phyloP scores from a whole-genome alignment of 64 coral and sea anemone species.

The Hydrozoanthus tunicans region DNA sequence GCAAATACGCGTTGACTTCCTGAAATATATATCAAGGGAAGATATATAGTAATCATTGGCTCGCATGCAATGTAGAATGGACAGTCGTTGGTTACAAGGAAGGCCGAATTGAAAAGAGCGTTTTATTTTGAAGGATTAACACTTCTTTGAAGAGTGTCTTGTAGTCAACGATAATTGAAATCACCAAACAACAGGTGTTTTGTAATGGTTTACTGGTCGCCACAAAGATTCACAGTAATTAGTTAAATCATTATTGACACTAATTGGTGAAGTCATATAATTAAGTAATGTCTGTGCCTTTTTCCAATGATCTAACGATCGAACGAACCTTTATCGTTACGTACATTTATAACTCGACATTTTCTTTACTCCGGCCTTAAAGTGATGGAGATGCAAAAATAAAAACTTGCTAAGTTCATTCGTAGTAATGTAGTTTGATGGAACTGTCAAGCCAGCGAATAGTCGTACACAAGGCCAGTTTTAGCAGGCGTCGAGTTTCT shows the following conservation, averaged over 20 bases:
- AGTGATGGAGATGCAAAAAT: conserved; percentile 20
- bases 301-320: conserved; percentile 78
- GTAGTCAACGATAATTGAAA: conserved; percentile 48
- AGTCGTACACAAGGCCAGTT: conserved; percentile 27
- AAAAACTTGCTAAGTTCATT: neutral
- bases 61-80: no score
- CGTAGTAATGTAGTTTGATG: neutral
- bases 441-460: conserved; percentile 19
- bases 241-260: conserved; percentile 74
- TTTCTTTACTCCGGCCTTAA: neutral
- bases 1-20: no score
- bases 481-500: neutral
- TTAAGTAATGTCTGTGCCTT: conserved; percentile 92
- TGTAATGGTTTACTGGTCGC: conserved; percentile 64
- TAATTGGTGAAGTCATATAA: conserved; percentile 96
- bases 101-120: no score
- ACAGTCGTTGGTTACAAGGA: no score
- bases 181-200: conserved; percentile 74
- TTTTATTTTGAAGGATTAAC: neutral
- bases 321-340: conserved; percentile 55
- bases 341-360: conserved; percentile 44
- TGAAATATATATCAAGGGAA: no score
- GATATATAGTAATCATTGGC: no score
- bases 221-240: conserved; percentile 69
- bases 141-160: conserved; percentile 9